Evolutionary conservation across 2,888 invertebrate genomes (phyloP).

Genomic region (Monochamus alternatus): DNA sequence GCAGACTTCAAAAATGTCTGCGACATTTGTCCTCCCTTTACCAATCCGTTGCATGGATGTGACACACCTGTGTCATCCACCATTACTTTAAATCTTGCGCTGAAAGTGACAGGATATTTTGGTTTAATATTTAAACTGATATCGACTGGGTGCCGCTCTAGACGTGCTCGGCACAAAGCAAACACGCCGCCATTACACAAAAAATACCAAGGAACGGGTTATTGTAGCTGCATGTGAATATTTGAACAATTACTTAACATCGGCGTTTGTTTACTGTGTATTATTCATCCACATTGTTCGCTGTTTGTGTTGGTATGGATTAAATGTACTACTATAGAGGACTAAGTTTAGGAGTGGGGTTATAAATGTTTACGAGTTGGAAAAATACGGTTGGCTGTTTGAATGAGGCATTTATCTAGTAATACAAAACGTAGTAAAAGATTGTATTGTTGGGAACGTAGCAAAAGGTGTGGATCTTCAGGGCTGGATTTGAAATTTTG

Average conservation of each 20-base stretch:
- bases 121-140: conserved; percentile 28
- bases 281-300: background rate
- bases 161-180: conserved; percentile 25
- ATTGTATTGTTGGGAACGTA: too few relatives aligned
- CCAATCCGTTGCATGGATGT: conserved; percentile 32
- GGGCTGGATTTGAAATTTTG: too few relatives aligned
- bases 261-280: conserved; percentile 8
- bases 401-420: background rate
- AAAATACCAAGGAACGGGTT: conserved; percentile 22
- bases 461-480: too few relatives aligned
- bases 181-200: conserved; percentile 12
- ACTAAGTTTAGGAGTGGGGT: background rate
- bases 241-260: conserved; percentile 19
- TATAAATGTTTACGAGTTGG: conserved; percentile 8
- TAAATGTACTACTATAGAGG: background rate
- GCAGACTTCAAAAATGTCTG: conserved; percentile 32
- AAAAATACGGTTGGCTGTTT: background rate
- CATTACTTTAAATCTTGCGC: conserved; percentile 31
- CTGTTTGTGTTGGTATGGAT: conserved; percentile 3
- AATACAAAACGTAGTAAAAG: too few relatives aligned
- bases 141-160: conserved; percentile 22
- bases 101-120: conserved; percentile 32
- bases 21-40: conserved; percentile 31
- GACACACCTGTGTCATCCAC: conserved; percentile 39
- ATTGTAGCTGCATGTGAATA: conserved; percentile 11